phyloP scores from a whole-genome alignment of 2,888 invertebrate genomes.

The Cephonodes hylas region DNA sequence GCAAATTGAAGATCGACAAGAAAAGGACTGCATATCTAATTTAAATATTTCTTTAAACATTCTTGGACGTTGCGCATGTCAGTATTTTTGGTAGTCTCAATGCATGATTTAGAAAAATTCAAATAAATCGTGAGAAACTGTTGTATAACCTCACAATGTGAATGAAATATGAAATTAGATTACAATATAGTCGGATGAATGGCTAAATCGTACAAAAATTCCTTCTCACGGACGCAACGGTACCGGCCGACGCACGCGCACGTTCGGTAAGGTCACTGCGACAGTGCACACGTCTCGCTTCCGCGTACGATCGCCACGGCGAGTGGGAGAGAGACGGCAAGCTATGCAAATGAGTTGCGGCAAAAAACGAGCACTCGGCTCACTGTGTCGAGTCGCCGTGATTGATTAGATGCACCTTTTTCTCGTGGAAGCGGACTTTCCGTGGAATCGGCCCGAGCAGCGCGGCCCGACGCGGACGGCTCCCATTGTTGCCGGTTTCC shows the following conservation, averaged over 20 bases:
- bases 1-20: not conserved
- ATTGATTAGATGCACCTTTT: conserved; percentile 76
- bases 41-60: too few species aligned
- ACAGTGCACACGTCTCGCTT: conserved; percentile 45
- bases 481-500: conserved; percentile 51
- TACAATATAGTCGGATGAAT: conserved; percentile 55
- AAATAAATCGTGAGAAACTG: not conserved
- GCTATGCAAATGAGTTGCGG: conserved; percentile 62
- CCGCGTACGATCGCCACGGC: conserved; percentile 16
- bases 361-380: conserved; percentile 61
- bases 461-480: conserved; percentile 29
- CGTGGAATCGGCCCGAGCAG: conserved; percentile 47
- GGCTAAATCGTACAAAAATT: conserved; percentile 62
- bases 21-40: not conserved
- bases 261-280: conserved; percentile 55
- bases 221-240: conserved; percentile 74
- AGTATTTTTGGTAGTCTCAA: too few species aligned
- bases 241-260: conserved; percentile 64
- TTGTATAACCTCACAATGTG: conserved; percentile 18
- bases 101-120: not conserved
- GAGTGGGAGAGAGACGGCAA: conserved; percentile 39
- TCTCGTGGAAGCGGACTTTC: conserved; percentile 53
- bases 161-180: conserved; percentile 35
- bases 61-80: too few species aligned
- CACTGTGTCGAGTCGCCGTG: conserved; percentile 59